phyloP scores from a whole-genome alignment of 2,888 invertebrate species.

The Zygogramma bicolorata region DNA sequence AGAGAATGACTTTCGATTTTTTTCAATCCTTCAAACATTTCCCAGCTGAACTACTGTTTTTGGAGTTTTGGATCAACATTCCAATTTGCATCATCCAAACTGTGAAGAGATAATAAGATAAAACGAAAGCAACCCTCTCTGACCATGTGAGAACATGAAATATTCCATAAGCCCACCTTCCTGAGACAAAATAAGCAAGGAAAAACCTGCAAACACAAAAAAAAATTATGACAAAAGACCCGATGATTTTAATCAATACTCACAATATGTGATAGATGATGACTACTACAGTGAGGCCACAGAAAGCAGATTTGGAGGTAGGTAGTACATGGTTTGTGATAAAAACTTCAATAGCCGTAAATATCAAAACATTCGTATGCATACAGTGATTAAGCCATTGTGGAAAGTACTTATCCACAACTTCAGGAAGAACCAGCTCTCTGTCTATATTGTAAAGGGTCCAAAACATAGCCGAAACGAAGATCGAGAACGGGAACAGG shows the following conservation, averaged over 20 bases:
- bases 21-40: not conserved
- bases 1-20: no score
- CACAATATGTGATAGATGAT: slow-evolving; percentile 41
- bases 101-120: slow-evolving; percentile 33
- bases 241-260: slow-evolving; percentile 22
- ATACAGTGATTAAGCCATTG: slow-evolving; percentile 46
- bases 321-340: slow-evolving; percentile 43
- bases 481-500: slow-evolving; percentile 43
- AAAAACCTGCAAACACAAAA: slow-evolving; percentile 38
- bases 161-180: slow-evolving; percentile 43
- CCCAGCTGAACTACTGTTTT: slow-evolving; percentile 2
- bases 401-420: slow-evolving; percentile 43
- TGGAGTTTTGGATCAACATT: slow-evolving; percentile 39
- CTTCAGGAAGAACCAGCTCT: slow-evolving; percentile 45
- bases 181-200: slow-evolving; percentile 35
- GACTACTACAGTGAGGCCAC: slow-evolving; percentile 35
- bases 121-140: slow-evolving; percentile 39
- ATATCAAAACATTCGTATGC: slow-evolving; percentile 44
- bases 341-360: slow-evolving; percentile 42
- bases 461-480: slow-evolving; percentile 47
- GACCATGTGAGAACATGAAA: slow-evolving; percentile 46
- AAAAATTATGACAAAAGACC: not conserved
- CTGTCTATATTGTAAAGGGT: slow-evolving; percentile 44
- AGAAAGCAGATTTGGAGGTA: slow-evolving; percentile 41
- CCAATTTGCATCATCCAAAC: slow-evolving; percentile 42